A percentile compares a stretch with the other conserved stretches of the same genome.
Evolutionary conservation across 2,888 invertebrate species (phyloP).

Genomic region (Orthosia incerta): DNA sequence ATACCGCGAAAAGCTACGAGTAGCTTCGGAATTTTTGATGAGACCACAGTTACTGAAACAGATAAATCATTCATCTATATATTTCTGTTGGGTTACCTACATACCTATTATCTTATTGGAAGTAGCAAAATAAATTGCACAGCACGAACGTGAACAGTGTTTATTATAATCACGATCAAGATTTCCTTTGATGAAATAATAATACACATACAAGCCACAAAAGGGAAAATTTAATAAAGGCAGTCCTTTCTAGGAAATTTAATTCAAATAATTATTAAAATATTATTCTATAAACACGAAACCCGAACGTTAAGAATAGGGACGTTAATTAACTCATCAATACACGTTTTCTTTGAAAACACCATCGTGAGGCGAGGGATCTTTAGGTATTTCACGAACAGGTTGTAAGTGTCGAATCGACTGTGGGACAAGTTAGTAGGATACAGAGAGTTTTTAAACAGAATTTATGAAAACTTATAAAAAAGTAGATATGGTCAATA

Average conservation of each 20-base stretch:
- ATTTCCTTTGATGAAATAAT: conserved; percentile 33
- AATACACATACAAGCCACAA: conserved; percentile 44
- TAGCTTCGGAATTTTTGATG: neutral
- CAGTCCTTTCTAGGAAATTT: conserved; percentile 26
- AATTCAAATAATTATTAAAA: conserved; percentile 47
- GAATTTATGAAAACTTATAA: neutral
- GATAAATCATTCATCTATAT: neutral
- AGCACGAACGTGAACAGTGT: conserved; percentile 17
- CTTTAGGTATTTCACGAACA: conserved; percentile 77
- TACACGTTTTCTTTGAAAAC: conserved; percentile 82
- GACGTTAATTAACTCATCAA: conserved; percentile 84
- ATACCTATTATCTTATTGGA: neutral
- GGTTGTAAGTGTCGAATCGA: conserved; percentile 71
- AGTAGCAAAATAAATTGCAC: conserved; percentile 3
- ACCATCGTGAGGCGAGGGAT: conserved; percentile 73
- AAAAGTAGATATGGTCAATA: neutral
- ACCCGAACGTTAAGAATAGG: conserved; percentile 57
- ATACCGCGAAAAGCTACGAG: conserved; percentile 13
- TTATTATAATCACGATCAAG: conserved; percentile 7
- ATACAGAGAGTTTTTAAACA: conserved; percentile 1
- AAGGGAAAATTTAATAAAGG: conserved; percentile 39
- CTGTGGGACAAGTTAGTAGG: conserved; percentile 62
- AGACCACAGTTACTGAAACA: conserved; percentile 1
- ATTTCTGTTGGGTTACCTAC: neutral
- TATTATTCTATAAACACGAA: conserved; percentile 55